Evolutionary conservation across 2,113 vertebrate genomes (phyloP).

Genomic region (Ctenodactylus gundi): DNA sequence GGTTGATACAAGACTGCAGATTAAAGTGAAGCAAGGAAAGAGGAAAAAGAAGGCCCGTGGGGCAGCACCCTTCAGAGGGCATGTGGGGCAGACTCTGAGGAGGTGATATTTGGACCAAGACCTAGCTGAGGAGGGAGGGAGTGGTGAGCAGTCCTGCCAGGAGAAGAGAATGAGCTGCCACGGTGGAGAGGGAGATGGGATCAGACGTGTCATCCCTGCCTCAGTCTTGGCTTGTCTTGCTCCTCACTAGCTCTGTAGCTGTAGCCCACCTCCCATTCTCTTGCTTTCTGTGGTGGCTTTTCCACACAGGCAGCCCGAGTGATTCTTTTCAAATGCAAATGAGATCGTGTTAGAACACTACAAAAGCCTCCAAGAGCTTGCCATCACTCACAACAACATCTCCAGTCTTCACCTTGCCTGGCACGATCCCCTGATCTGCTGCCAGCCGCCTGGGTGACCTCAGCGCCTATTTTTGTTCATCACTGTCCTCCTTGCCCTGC

Average conservation of each 20-base stretch:
- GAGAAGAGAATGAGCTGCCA: not conserved
- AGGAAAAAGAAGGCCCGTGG: not conserved
- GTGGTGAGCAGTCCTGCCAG: too few relatives aligned
- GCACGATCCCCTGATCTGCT: not conserved
- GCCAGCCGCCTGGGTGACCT: not conserved
- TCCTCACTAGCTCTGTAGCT: not conserved
- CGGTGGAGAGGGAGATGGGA: not conserved
- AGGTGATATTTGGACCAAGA: not conserved
- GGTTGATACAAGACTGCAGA: not conserved
- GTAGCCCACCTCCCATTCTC: not conserved
- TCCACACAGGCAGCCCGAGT: not conserved
- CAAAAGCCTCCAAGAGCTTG: not conserved
- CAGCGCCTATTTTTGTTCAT: not conserved
- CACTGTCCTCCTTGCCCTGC: not conserved
- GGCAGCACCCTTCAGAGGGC: not conserved
- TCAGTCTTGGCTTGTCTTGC: not conserved
- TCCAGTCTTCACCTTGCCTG: not conserved
- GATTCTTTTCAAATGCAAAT: conserved; percentile 9
- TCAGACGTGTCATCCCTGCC: not conserved
- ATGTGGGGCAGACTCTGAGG: not conserved
- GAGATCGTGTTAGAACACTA: conserved; percentile 15
- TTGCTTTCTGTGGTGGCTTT: not conserved
- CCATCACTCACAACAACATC: not conserved
- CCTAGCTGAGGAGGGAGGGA: too few relatives aligned
- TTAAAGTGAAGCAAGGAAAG: not conserved